These are phyloP conservation scores for Azemiops feae DNA, from an alignment of 2,113 vertebrate species.

Conservation along the genomic window DNA sequence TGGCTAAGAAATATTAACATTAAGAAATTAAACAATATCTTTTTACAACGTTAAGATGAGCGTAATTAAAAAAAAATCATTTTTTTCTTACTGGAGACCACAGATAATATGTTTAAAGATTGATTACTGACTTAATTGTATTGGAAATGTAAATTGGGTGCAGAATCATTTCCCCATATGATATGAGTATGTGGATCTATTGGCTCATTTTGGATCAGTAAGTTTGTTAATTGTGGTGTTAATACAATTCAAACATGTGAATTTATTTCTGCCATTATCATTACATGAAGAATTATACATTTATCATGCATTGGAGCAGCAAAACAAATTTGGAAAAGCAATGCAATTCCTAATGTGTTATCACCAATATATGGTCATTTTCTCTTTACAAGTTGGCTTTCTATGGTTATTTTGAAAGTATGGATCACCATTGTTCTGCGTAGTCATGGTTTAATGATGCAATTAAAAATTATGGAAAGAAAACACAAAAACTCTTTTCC, in stretches of 20 bases:
- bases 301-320: not conserved
- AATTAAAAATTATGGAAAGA: not conserved
- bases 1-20: not conserved
- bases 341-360: not conserved
- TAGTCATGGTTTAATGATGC: not conserved
- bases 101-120: not conserved
- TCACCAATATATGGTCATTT: not conserved
- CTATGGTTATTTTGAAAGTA: not conserved
- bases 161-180: not conserved
- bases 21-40: too few species aligned
- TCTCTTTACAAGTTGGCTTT: not conserved
- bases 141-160: not conserved
- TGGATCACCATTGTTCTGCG: not conserved
- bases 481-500: not conserved
- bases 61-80: not conserved
- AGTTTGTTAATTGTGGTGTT: not conserved
- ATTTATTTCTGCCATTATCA: not conserved
- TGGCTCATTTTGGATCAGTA: not conserved
- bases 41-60: not conserved
- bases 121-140: not conserved
- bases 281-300: not conserved
- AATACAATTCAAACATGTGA: not conserved
- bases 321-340: not conserved
- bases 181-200: not conserved
- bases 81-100: not conserved